phyloP scores from a whole-genome alignment of 2,888 invertebrate species.

The Stenodema calcarata region DNA sequence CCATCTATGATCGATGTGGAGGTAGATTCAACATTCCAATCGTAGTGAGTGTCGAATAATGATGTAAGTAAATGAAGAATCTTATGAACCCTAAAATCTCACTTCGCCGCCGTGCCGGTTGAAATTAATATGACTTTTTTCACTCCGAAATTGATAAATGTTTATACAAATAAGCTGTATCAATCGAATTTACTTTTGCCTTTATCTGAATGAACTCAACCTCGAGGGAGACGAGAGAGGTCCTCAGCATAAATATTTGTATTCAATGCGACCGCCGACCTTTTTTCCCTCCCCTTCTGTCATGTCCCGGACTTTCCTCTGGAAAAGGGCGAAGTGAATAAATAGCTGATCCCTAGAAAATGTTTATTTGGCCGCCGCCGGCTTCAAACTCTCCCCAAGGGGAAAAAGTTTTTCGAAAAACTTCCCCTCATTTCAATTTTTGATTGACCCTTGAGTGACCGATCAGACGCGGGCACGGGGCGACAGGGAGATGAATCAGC shows the following conservation, averaged over 20 bases:
- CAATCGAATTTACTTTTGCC: neutral
- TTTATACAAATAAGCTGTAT: neutral
- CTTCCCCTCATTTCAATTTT: slow-evolving; percentile 22
- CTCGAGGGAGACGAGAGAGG: neutral
- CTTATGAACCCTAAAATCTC: no score
- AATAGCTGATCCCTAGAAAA: neutral
- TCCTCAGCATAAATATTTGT: slow-evolving; percentile 24
- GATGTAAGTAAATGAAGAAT: no score
- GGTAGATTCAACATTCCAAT: no score
- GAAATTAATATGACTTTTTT: neutral
- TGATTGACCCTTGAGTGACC: slow-evolving; percentile 32
- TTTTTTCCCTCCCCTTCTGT: neutral
- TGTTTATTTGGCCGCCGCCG: neutral
- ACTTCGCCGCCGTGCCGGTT: neutral
- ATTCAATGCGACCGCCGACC: slow-evolving; percentile 11
- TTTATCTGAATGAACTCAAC: neutral
- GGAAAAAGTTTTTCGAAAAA: neutral
- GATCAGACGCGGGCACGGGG: neutral
- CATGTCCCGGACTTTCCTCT: neutral
- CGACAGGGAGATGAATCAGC: neutral
- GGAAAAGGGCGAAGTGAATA: neutral
- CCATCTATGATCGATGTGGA: no score
- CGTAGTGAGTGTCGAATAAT: no score
- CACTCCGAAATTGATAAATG: neutral
- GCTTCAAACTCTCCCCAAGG: neutral